Conservation (phyloP, 2,888 invertebrate species). For the Nezara viridula region DNA sequence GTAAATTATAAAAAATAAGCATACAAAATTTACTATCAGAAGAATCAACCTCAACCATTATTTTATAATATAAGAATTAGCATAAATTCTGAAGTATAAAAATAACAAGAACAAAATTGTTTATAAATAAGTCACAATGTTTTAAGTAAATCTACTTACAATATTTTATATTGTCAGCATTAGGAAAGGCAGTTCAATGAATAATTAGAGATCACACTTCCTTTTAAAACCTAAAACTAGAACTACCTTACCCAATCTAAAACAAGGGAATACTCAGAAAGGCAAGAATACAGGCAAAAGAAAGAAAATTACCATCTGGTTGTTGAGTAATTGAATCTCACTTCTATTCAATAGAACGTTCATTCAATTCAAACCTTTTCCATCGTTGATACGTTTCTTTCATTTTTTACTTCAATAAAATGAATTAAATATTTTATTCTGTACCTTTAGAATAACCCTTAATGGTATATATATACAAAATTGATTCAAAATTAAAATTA, state of each 20-base stretch:
- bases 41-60: constrained; percentile 39
- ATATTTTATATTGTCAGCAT: constrained; percentile 31
- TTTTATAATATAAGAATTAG: constrained; percentile 9
- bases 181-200: constrained; percentile 24
- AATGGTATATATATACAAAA: not conserved
- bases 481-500: not conserved
- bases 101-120: constrained; percentile 11
- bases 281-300: not conserved
- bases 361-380: constrained; percentile 19
- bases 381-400: not conserved
- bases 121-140: constrained; percentile 18
- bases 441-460: not conserved
- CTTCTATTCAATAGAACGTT: not conserved
- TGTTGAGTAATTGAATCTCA: not conserved
- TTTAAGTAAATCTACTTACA: constrained; percentile 48
- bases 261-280: not conserved
- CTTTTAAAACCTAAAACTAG: constrained; percentile 10
- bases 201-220: constrained; percentile 48
- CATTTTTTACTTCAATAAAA: not conserved
- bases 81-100: constrained; percentile 26
- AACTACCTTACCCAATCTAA: constrained; percentile 1
- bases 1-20: not conserved
- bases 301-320: constrained; percentile 6
- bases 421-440: not conserved
- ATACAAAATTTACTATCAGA: constrained; percentile 11